phyloP scores from a whole-genome alignment of 1,140 invertebrate genomes.

The Probaryconus sp. region DNA sequence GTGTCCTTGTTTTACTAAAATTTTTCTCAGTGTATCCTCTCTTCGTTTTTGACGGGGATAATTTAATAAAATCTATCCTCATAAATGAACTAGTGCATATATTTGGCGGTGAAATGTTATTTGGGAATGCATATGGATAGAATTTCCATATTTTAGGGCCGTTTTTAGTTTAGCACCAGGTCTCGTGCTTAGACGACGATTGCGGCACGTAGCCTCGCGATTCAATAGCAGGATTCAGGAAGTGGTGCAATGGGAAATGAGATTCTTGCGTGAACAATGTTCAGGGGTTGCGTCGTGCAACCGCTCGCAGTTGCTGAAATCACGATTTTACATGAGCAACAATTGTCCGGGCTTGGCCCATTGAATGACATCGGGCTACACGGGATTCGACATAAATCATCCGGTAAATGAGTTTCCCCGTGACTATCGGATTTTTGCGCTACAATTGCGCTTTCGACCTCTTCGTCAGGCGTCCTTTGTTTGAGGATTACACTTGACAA shows the following conservation, averaged over 20 bases:
- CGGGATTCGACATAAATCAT: too few relatives aligned
- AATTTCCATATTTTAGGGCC: conserved; percentile 40
- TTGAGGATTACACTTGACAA: not conserved
- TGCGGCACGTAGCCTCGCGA: conserved; percentile 32
- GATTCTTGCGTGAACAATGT: conserved; percentile 68
- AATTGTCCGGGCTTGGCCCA: conserved; percentile 7
- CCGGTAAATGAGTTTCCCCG: too few relatives aligned
- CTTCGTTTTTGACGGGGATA: too few relatives aligned
- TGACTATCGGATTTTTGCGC: not conserved
- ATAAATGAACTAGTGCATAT: not conserved
- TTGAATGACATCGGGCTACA: too few relatives aligned
- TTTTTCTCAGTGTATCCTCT: too few relatives aligned
- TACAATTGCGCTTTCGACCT: not conserved
- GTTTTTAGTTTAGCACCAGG: conserved; percentile 25
- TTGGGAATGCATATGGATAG: not conserved
- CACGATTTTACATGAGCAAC: conserved; percentile 22
- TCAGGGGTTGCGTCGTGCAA: conserved; percentile 17
- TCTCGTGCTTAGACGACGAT: conserved; percentile 20
- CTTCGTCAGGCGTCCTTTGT: too few relatives aligned
- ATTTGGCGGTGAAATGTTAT: not conserved
- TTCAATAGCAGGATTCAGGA: conserved; percentile 57
- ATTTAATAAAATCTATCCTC: too few relatives aligned
- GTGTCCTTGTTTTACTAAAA: too few relatives aligned
- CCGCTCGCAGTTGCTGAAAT: conserved; percentile 9
- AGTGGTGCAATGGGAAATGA: conserved; percentile 63